Base-by-base conservation (phyloP, 92 coral and sea anemone species). In the Zoanthus sansibaricus region DNA sequence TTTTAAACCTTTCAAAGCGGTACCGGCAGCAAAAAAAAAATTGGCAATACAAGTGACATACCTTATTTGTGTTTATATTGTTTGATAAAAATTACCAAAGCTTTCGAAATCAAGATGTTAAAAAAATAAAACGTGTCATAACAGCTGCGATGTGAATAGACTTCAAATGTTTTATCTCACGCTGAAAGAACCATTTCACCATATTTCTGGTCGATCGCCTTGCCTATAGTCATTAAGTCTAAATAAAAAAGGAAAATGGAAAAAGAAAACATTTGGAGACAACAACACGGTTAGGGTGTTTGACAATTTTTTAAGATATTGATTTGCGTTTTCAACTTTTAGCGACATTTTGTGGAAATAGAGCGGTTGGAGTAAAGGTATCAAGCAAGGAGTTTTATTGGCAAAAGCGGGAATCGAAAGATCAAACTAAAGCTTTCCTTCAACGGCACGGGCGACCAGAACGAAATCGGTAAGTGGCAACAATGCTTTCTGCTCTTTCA, bases 61-160 rank as follows among this genome's bases (percentile, higher is more conserved):
- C 51, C n/a, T 64, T 80, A 49, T 49, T n/a, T n/a, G n/a, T n/a
- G n/a, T n/a, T n/a, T n/a, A n/a, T n/a, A n/a, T 49, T 80, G 66
- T 64, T 17, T 30, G 6, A 30, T 44, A 18, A 66, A 64, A 80
- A 2, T 12, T 64, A 66, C 74, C 46, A 21, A 80, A 25, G 21
- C 74, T 47, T 80, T 64, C 18, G 25, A 66, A 80, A 45, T 64
- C 74, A 44, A 25, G 73, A 9, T 66, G 62, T 20, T 62, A 62
- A 12, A 46, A 62, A 78, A 47, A 12, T 46, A 44, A 31, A 18
- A 64, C 45, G 6, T 14, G 56, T 46, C 44, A 64, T 18, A 44
- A 80, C 85, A 80, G 85, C 74, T 80, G 85, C 18, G 11, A 45
- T 0, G 37, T 80, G 85, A 64, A 80, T 66, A 66, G 85, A 31